These are phyloP conservation scores for Muscidifurax raptorellus DNA, from an alignment of 1,140 invertebrate genomes.

Conservation along the genomic window DNA sequence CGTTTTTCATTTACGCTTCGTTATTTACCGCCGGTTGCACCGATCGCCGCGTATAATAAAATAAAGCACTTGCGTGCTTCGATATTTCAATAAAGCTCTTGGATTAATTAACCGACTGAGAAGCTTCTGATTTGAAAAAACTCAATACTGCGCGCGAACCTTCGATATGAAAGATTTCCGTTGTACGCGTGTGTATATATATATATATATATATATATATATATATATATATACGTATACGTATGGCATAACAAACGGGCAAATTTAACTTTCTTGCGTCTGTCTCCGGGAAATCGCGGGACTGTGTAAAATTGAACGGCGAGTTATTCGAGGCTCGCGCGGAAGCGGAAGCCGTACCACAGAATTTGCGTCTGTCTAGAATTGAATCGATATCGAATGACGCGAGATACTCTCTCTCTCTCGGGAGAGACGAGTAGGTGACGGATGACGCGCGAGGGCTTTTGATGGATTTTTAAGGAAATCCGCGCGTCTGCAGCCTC, in stretches of 20 bases:
- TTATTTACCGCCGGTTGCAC: no score
- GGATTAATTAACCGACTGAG: no score
- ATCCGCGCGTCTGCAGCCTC: background rate
- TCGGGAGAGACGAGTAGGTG: background rate
- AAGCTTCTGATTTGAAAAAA: no score
- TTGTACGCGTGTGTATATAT: no score
- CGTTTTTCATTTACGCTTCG: no score
- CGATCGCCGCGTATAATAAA: no score
- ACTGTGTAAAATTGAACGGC: slow-evolving; percentile 10
- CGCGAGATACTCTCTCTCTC: background rate
- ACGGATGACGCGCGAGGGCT: slow-evolving; percentile 3
- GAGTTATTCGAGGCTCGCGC: background rate
- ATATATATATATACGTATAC: no score
- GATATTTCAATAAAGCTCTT: no score
- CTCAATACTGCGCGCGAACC: no score
- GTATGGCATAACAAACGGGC: background rate
- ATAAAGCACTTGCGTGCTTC: no score
- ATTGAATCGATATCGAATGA: slow-evolving; percentile 32
- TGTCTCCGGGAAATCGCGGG: background rate
- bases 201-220: no score
- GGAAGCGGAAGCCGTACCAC: background rate
- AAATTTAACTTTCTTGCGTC: background rate
- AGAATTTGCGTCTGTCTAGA: background rate
- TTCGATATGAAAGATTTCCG: no score
- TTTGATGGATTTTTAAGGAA: slow-evolving; percentile 44